Percentiles rank a stretch among this genome's conserved stretches.
Conservation (phyloP, 2,888 invertebrate genomes). For the Hydrotaea diabolus region DNA sequence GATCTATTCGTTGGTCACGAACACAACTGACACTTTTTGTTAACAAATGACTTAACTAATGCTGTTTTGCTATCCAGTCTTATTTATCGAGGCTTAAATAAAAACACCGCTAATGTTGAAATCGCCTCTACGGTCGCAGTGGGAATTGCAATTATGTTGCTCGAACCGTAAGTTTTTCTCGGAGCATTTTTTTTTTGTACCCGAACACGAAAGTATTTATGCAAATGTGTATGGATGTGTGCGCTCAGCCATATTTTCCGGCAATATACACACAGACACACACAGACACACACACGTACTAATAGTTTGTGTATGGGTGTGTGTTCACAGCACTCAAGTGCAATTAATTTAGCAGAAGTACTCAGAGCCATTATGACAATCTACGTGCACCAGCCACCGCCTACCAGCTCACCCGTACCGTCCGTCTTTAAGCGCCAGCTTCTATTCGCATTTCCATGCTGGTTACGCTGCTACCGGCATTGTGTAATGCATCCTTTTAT, state of each 20-base stretch:
- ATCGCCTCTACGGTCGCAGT: not conserved
- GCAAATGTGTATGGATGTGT: not conserved
- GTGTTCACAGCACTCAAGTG: conserved; percentile 60
- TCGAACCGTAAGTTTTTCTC: not conserved
- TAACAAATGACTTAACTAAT: too few species aligned
- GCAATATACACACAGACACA: not conserved
- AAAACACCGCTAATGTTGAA: too few species aligned
- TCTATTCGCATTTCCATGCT: conserved; percentile 40
- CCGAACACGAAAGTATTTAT: not conserved
- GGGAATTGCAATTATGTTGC: conserved; percentile 12
- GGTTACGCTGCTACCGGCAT: conserved; percentile 54
- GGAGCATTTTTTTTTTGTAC: not conserved
- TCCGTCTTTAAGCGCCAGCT: not conserved
- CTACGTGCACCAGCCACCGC: conserved; percentile 4
- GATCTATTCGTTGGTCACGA: too few species aligned
- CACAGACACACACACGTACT: not conserved
- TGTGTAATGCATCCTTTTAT: conserved; percentile 67
- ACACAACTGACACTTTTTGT: too few species aligned
- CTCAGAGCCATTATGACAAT: conserved; percentile 58
- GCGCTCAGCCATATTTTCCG: not conserved
- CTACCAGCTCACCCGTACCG: conserved; percentile 30
- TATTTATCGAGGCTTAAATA: too few species aligned
- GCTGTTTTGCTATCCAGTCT: too few species aligned
- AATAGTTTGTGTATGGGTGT: conserved; percentile 16
- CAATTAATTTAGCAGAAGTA: conserved; percentile 70